Percentiles rank a stretch among this genome's conserved stretches.
These are phyloP conservation scores for Trididemnum miniatum DNA, from an alignment of 23 tunicate genomes.

Conservation along the genomic window DNA sequence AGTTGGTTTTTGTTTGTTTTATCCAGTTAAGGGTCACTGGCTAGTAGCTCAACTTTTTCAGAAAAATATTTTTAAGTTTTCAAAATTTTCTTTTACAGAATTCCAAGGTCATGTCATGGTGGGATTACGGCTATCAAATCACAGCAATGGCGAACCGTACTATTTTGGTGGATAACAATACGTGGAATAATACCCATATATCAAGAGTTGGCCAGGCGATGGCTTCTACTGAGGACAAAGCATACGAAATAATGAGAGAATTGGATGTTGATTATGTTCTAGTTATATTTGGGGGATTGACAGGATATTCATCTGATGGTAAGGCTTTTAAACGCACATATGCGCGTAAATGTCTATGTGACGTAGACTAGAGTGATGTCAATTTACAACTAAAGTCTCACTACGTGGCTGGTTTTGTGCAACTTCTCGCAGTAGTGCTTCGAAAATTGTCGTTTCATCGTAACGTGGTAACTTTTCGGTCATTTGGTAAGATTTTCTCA, in stretches of 20 bases:
- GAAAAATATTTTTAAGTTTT: background rate
- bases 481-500: too few species aligned
- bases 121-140: slow-evolving; percentile 99
- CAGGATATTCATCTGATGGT: slow-evolving; percentile 98
- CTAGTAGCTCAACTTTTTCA: too few species aligned
- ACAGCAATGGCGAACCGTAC: slow-evolving; percentile 99
- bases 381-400: too few species aligned
- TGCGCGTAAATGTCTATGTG: too few species aligned
- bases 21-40: background rate
- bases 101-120: slow-evolving; percentile 99
- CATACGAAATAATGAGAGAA: slow-evolving; percentile 85
- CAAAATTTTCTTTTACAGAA: slow-evolving; percentile 47
- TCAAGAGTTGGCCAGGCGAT: slow-evolving; percentile 99
- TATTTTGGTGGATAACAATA: slow-evolving; percentile 95
- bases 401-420: too few species aligned
- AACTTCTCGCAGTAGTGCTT: too few species aligned
- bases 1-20: background rate
- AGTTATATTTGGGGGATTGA: slow-evolving; percentile 92
- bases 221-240: slow-evolving; percentile 96
- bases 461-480: too few species aligned
- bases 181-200: slow-evolving; percentile 99
- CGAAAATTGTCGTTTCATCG: too few species aligned
- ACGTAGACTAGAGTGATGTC: too few species aligned
- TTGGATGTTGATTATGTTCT: slow-evolving; percentile 93
- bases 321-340: slow-evolving; percentile 16